Conservation (phyloP, 2,113 vertebrate genomes). For the Procavia capensis region DNA sequence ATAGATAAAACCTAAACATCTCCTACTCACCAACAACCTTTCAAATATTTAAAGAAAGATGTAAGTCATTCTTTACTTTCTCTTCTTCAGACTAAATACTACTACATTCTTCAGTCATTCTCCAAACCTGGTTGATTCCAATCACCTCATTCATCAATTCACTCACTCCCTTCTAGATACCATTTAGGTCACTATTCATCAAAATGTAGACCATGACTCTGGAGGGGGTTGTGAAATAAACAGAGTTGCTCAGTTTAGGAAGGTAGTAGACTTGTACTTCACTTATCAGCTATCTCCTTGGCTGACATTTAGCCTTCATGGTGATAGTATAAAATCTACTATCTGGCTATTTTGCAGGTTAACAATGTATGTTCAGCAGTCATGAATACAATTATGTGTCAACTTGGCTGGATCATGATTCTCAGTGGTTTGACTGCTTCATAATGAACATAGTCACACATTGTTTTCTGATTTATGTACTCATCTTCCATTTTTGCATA, state of each 20-base stretch:
- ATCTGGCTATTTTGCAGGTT: too few relatives aligned
- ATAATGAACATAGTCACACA: too few relatives aligned
- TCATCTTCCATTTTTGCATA: too few relatives aligned
- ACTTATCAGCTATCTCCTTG: too few relatives aligned
- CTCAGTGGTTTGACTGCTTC: too few relatives aligned
- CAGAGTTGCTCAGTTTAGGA: not conserved
- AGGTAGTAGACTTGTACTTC: not conserved
- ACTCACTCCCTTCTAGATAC: not conserved
- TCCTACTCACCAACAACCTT: not conserved
- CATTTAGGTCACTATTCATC: not conserved
- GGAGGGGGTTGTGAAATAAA: not conserved
- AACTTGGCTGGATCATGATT: too few relatives aligned
- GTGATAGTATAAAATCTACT: too few relatives aligned
- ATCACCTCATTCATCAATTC: not conserved
- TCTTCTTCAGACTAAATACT: not conserved
- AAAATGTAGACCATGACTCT: not conserved
- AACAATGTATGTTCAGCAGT: too few relatives aligned
- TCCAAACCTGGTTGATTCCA: not conserved
- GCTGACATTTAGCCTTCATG: too few relatives aligned
- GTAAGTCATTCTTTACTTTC: not conserved
- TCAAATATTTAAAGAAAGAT: slow-evolving; percentile 27
- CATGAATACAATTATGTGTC: too few relatives aligned
- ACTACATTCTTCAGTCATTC: not conserved
- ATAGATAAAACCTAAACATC: not conserved
- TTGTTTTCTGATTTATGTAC: too few relatives aligned